Percentiles rank a stretch among this genome's conserved stretches.
phyloP scores from a whole-genome alignment of 2,113 vertebrate genomes.

The Sphyrna mokarran region DNA sequence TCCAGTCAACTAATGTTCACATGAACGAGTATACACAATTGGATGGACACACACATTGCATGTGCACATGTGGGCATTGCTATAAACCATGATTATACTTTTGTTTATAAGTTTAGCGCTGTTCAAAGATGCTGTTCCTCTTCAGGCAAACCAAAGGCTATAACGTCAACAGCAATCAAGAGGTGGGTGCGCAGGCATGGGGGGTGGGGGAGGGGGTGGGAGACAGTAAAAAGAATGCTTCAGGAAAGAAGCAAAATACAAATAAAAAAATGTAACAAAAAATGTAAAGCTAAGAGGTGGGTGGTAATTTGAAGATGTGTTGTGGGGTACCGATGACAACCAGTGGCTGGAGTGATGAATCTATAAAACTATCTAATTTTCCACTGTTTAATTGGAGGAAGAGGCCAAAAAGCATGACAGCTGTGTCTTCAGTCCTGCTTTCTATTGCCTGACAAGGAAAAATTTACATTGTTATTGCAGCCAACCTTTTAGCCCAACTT shows the following conservation, averaged over 20 bases:
- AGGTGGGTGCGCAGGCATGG: neutral
- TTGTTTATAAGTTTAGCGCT: constrained; percentile 40
- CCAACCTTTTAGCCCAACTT: constrained; percentile 74
- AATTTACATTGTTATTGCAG: constrained; percentile 67
- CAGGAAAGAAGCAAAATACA: neutral
- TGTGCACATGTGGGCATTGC: neutral
- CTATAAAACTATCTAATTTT: constrained; percentile 98
- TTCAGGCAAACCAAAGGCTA: constrained; percentile 46
- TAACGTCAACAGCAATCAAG: constrained; percentile 48
- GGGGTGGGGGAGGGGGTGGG: no score
- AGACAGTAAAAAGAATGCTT: neutral
- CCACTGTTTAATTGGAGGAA: constrained; percentile 99
- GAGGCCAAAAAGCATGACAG: constrained; percentile 84
- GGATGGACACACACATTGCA: neutral
- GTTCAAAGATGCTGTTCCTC: constrained; percentile 40
- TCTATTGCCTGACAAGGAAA: constrained; percentile 93
- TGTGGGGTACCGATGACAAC: constrained; percentile 65
- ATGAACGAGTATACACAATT: neutral
- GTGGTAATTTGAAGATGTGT: constrained; percentile 66
- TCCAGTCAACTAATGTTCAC: neutral
- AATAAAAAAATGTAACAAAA: constrained; percentile 36
- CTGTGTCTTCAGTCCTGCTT: constrained; percentile 83
- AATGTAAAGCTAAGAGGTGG: constrained; percentile 56
- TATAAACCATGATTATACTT: neutral
- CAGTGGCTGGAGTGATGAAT: constrained; percentile 87